Evolutionary conservation across 2,797 vertebrate species (phyloP).

Genomic region (Pteropus rufus): DNA sequence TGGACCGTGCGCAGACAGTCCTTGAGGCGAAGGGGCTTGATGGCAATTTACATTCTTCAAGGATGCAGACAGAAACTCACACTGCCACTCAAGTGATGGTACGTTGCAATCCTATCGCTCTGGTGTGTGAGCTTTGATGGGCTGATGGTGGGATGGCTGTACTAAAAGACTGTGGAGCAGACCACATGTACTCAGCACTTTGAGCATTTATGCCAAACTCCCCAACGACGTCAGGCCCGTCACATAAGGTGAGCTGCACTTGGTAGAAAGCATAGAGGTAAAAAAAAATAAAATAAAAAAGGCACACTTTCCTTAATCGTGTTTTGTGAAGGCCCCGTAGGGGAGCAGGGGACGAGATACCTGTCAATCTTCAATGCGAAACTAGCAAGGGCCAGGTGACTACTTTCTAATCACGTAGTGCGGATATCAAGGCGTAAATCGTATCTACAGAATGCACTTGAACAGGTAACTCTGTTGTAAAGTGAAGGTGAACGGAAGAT

Average conservation of each 20-base stretch:
- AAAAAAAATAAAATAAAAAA: neutral
- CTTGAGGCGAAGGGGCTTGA: neutral
- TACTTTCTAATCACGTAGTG: constrained; percentile 41
- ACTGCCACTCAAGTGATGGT: neutral
- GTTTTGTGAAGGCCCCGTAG: constrained; percentile 24
- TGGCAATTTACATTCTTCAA: neutral
- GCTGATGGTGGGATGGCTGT: neutral
- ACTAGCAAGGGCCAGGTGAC: constrained; percentile 66
- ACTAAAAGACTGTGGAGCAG: neutral
- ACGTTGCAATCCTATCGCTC: neutral
- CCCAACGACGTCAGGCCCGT: neutral
- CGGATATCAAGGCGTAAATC: constrained; percentile 69
- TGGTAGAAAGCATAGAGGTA: neutral
- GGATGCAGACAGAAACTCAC: neutral
- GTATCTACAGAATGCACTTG: neutral
- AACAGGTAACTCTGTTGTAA: neutral
- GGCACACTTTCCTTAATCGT: neutral
- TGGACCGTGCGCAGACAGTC: neutral
- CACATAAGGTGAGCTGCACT: constrained; percentile 13
- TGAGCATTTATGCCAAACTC: constrained; percentile 32
- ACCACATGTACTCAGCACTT: neutral
- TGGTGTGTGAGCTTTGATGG: neutral
- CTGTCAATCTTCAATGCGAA: constrained; percentile 58
- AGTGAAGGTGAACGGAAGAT: neutral
- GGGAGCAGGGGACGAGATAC: constrained; percentile 53